phyloP scores from a whole-genome alignment of 2,797 vertebrate species.

The Hyperoplus immaculatus region DNA sequence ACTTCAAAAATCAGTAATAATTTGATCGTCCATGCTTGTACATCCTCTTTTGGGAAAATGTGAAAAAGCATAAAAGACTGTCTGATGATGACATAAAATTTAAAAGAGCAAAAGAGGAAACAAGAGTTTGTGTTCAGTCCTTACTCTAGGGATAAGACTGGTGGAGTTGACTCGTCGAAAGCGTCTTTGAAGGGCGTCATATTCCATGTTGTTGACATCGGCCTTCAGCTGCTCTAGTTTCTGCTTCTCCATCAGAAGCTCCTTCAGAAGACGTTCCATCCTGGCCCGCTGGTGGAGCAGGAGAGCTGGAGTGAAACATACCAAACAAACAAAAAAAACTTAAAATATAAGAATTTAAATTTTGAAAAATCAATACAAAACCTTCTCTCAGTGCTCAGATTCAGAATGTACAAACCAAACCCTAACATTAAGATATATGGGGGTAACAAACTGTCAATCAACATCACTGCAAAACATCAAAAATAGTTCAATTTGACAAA shows the following conservation, averaged over 20 bases:
- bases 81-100: not conserved
- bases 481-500: not conserved
- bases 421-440: too few species aligned
- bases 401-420: too few species aligned
- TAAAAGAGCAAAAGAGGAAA: not conserved
- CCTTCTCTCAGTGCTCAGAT: not conserved
- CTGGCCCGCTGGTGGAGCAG: conserved; percentile 97
- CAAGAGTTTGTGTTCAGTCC: conserved; percentile 37
- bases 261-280: conserved; percentile 98
- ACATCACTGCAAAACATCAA: not conserved
- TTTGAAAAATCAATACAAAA: not conserved
- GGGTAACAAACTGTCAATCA: too few species aligned
- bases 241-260: conserved; percentile 92
- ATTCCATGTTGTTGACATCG: conserved; percentile 98
- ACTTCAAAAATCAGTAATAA: conserved; percentile 1
- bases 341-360: too few species aligned
- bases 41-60: not conserved
- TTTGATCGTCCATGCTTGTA: not conserved
- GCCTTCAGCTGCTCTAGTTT: conserved; percentile 94
- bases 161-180: conserved; percentile 96
- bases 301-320: conserved; percentile 87
- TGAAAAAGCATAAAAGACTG: not conserved
- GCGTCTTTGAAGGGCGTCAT: conserved; percentile 95
- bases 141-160: conserved; percentile 94
- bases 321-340: too few species aligned